Conservation (phyloP, 30 jellyfish, hydroid and myxozoan species). For the Rhopilema esculentum region DNA sequence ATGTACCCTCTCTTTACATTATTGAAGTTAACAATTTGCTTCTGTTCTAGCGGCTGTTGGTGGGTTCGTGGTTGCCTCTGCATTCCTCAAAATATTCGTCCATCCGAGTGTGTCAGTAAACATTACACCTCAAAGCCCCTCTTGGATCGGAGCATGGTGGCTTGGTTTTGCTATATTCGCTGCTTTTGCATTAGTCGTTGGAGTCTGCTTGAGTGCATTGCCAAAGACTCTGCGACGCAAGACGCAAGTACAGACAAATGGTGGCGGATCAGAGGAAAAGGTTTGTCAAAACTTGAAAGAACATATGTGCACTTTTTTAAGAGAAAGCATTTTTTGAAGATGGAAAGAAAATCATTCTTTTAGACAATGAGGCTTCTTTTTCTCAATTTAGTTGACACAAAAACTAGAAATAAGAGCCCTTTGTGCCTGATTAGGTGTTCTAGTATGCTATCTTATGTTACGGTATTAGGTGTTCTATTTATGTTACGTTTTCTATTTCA, state of each 20-base stretch:
- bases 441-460: too few species aligned
- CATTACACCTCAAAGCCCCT: slow-evolving; percentile 39
- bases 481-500: too few species aligned
- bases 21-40: not conserved
- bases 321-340: too few species aligned
- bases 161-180: slow-evolving; percentile 63
- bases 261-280: not conserved
- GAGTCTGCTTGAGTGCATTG: slow-evolving; percentile 52
- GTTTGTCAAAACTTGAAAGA: not conserved
- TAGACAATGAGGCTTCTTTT: too few species aligned
- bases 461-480: too few species aligned
- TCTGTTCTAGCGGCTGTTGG: slow-evolving; percentile 43
- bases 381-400: too few species aligned
- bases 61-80: slow-evolving; percentile 53
- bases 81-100: slow-evolving; percentile 49
- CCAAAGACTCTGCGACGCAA: slow-evolving; percentile 26
- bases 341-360: too few species aligned
- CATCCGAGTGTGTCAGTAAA: slow-evolving; percentile 51
- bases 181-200: slow-evolving; percentile 52
- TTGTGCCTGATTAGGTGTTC: too few species aligned
- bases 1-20: not conserved
- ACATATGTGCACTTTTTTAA: too few species aligned
- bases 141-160: slow-evolving; percentile 90
- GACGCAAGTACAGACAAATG: not conserved
- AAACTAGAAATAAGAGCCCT: too few species aligned